Evolutionary conservation across 2,888 invertebrate species (phyloP), one percentile per base, ranked within the genome.

Genomic region (Formica aserva): DNA sequence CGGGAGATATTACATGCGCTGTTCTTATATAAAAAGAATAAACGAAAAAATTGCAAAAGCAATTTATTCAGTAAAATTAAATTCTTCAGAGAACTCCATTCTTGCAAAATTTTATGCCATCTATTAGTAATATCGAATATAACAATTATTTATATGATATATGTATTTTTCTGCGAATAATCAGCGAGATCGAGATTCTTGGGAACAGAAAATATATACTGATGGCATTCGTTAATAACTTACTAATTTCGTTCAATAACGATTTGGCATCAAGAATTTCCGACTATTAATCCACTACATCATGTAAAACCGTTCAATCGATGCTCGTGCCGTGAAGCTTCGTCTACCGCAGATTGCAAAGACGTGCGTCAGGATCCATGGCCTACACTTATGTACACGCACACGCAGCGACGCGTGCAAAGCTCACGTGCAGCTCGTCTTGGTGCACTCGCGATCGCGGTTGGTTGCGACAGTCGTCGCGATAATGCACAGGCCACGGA

Each of bases 341-440:
- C 55, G 29, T 67, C 41, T 69, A 78, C 29, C 38, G 55, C 18
- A 57, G 57, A 69, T 57, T 32, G 77, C 77, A 78, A 45, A 69
- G 55, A 57, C 55, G 32, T 69, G 78, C 69, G 22, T 67, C 67
- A 67, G 55, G 32, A 78, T 78, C 45, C 69, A 60, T 60, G 69
- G 78, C 45, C 60, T 78, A 60, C 45, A 78, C 78, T 57, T 69
- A 69, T 57, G 32, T 78, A 69, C 57, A 77, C 67, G 15, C 77
- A 52, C 13, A 55, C n/a, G 55, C 41, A 55, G 38, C 55, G 55
- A 29, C 41, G 67, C 41, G 57, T 57, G 67, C 57, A 78, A 77
- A 66, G 41, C 57, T 77, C 38, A 29, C 69, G 22, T 52, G 9
- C 69, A 26, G 41, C 57, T 78, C 57, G 57, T 57, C 67, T 69